phyloP scores from a whole-genome alignment of 2,888 invertebrate species.

The Caenorhabditis sinica region DNA sequence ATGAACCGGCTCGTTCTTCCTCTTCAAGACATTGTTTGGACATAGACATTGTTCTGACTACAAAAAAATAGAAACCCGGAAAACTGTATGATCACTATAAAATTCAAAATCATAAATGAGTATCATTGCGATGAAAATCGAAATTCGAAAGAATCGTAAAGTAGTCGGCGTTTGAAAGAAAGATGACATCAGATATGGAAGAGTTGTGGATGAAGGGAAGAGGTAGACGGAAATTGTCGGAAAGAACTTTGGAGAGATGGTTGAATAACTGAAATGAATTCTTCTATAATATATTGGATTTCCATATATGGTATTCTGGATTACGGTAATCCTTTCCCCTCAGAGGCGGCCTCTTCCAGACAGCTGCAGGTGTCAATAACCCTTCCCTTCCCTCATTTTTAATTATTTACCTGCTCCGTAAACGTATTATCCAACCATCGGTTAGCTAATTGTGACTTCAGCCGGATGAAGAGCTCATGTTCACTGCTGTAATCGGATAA shows the following conservation, averaged over 20 bases:
- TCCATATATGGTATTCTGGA: too few relatives aligned
- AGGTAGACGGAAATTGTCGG: constrained; percentile 52
- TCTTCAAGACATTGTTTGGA: too few relatives aligned
- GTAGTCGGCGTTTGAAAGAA: constrained; percentile 40
- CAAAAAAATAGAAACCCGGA: background rate
- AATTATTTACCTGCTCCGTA: constrained; percentile 45
- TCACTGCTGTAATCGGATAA: constrained; percentile 48
- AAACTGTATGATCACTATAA: background rate
- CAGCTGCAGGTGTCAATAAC: too few relatives aligned
- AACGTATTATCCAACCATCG: constrained; percentile 60
- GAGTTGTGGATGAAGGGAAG: constrained; percentile 55
- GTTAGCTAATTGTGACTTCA: constrained; percentile 56
- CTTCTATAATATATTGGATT: background rate
- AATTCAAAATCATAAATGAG: constrained; percentile 36
- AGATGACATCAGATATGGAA: constrained; percentile 46
- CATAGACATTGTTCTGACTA: background rate
- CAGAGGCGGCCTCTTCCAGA: too few relatives aligned
- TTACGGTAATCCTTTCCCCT: background rate
- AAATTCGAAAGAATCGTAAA: constrained; percentile 50
- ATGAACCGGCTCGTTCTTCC: too few relatives aligned
- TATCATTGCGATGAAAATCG: constrained; percentile 37
- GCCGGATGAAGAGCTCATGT: constrained; percentile 51
- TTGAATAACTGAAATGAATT: constrained; percentile 51
- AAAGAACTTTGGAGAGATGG: constrained; percentile 28
- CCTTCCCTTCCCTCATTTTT: background rate